Conservation (phyloP, 1,140 invertebrate species). For the Caenorhabditis remanei region DNA sequence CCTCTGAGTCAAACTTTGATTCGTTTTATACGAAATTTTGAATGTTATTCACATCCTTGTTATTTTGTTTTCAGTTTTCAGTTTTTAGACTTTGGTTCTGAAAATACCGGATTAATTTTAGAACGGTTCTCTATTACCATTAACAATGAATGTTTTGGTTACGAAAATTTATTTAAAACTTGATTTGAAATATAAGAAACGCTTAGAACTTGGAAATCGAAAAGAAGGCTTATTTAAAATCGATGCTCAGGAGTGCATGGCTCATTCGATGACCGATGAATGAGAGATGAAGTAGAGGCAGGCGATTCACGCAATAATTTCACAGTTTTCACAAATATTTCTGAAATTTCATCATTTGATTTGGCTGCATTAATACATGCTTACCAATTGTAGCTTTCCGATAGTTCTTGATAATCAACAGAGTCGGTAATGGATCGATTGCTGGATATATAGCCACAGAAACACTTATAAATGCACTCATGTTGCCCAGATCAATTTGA, state of each 20-base stretch:
- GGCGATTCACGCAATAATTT: neutral
- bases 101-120: neutral
- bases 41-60: neutral
- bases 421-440: neutral
- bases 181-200: too few species aligned
- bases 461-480: constrained; percentile 26
- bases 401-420: constrained; percentile 14
- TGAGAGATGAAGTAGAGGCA: neutral
- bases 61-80: neutral
- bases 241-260: neutral
- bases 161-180: too few species aligned
- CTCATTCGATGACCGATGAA: neutral
- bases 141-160: too few species aligned
- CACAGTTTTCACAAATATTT: neutral
- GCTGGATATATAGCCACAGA: constrained; percentile 16
- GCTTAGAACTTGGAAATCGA: too few species aligned
- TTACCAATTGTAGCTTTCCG: neutral
- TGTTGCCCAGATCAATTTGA: constrained; percentile 1
- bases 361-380: neutral
- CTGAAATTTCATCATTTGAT: neutral
- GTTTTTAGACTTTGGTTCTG: neutral
- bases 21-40: neutral
- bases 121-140: neutral
- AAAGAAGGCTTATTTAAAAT: too few species aligned
- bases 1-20: neutral